Base-by-base conservation (phyloP, 2,888 invertebrate species). In the Cacoxenus indagator region DNA sequence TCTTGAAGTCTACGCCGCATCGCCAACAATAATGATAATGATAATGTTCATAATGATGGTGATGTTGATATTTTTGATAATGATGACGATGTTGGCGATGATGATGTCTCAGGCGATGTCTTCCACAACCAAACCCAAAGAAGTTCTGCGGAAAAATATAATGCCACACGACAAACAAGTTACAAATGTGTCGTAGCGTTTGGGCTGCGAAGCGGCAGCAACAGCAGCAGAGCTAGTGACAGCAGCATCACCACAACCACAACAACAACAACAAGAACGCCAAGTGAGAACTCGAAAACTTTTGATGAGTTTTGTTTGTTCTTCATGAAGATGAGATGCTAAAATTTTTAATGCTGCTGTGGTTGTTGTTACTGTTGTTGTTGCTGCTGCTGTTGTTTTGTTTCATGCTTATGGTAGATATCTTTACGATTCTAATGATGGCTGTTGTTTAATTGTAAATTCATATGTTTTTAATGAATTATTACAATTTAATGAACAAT, bases 401-500 rank as follows among this genome's bases (percentile, higher is more conserved):
- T n/a, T n/a, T n/a, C n/a, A n/a, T n/a, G n/a, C 67, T 68, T 64
- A 65, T 57, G 65, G 57, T 54, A 26, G 45, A 55, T 17, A 54
- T 64, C 64, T 22, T 51, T 45, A 64, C 31, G n/a, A n/a, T n/a
- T n/a, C n/a, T n/a, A n/a, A n/a, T n/a, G n/a, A n/a, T n/a, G n/a
- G n/a, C n/a, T 67, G 61, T 65, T 67, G 64, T 69, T 65, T 59
- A 61, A 65, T 67, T 70, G 65, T 66, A 73, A 67, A 76, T 71
- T 74, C 51, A 17, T 62, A 77, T 59, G 76, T 75, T 75, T 72
- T 75, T 77, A 79, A 84, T 83, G 82, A 84, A 78, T 83, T 75
- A 83, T 82, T 82, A 82, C 82, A 83, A 72, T 76, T 82, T 74
- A 77, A 81, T 81, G 78, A 81, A 82, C 76, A 82, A 80, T 82